These are phyloP conservation scores for Aegithalos caudatus DNA, from an alignment of 2,113 vertebrate species.

Conservation along the genomic window DNA sequence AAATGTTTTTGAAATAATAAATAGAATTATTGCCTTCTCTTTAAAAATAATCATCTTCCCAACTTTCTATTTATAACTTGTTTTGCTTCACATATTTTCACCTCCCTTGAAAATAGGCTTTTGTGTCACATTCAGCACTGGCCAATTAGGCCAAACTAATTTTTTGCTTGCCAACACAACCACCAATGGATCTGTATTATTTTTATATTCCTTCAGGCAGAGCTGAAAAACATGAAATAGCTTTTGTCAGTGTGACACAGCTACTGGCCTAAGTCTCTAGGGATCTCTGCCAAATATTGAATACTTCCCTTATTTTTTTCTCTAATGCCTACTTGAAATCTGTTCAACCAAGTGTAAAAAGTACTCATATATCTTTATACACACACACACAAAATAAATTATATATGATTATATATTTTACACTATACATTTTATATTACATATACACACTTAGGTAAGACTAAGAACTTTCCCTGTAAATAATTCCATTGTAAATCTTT, in stretches of 20 bases:
- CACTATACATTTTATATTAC: not conserved
- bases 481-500: not conserved
- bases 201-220: constrained; percentile 29
- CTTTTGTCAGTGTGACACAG: not conserved
- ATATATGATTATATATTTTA: not conserved
- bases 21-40: not conserved
- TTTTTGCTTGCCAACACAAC: constrained; percentile 15
- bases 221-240: constrained; percentile 17
- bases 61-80: not conserved
- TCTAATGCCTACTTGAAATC: not conserved
- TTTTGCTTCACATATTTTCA: constrained; percentile 31
- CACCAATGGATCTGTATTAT: not conserved
- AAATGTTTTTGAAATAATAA: not conserved
- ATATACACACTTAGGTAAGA: not conserved
- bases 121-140: not conserved
- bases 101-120: constrained; percentile 22
- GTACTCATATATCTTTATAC: not conserved
- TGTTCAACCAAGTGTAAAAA: not conserved
- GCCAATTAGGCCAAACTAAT: constrained; percentile 37
- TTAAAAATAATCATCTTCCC: not conserved
- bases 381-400: not conserved
- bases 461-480: not conserved
- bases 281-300: constrained; percentile 16
- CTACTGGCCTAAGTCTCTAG: not conserved
- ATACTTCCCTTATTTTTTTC: not conserved